Percentiles rank a stretch among this genome's conserved stretches.
Conservation (phyloP, 2,113 vertebrate genomes). For the Ramphastos sulfuratus region DNA sequence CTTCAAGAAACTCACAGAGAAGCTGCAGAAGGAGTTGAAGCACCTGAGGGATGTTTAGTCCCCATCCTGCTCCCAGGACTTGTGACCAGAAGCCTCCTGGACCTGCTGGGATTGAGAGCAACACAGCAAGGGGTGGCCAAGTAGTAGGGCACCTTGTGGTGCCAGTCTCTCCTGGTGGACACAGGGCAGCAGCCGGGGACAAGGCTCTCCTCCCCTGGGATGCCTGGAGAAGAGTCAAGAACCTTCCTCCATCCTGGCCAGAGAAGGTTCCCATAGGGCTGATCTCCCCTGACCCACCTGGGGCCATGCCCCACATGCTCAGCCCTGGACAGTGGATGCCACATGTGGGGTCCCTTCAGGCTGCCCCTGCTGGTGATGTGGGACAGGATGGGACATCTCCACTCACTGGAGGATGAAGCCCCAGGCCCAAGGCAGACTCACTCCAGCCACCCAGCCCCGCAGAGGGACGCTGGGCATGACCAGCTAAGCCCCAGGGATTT, state of each 20-base stretch:
- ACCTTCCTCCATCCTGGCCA: not conserved
- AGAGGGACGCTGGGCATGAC: fast-evolving
- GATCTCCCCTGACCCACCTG: not conserved
- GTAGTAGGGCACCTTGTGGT: not conserved
- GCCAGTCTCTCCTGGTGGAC: not conserved
- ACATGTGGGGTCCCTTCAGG: fast-evolving
- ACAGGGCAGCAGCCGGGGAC: not conserved
- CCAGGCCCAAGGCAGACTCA: not conserved
- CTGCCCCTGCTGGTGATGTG: not conserved
- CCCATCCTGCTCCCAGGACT: not conserved
- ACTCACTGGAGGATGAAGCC: not conserved
- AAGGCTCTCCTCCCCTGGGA: not conserved
- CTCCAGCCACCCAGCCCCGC: not conserved
- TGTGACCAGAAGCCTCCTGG: not conserved
- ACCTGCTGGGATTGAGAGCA: fast-evolving
- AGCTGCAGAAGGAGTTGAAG: constrained; percentile 79
- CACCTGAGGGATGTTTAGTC: constrained; percentile 20
- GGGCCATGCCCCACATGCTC: not conserved
- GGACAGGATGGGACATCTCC: not conserved
- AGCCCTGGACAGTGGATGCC: fast-evolving
- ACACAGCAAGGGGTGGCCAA: too few species aligned
- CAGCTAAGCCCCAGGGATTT: not conserved
- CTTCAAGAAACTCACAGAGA: constrained; percentile 87
- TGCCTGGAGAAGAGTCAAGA: not conserved
- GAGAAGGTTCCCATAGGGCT: not conserved